Conservation (phyloP, 2,888 invertebrate genomes). For the Platycnemis pennipes region DNA sequence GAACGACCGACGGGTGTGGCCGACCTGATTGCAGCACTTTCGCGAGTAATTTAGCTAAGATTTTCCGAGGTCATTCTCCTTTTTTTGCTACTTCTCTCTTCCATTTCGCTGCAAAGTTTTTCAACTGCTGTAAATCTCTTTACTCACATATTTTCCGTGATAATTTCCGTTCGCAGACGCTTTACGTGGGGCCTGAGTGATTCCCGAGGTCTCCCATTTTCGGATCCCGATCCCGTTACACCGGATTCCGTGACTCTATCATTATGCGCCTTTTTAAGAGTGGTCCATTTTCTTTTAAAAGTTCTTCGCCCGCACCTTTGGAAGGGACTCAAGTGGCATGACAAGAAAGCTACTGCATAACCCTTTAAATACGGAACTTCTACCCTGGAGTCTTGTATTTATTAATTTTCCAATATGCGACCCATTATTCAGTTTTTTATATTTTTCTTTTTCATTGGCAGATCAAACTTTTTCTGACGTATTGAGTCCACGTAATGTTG, state of each 20-base stretch:
- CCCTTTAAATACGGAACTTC: too few species aligned
- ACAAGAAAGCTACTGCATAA: too few species aligned
- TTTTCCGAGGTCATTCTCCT: background rate
- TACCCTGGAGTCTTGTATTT: too few species aligned
- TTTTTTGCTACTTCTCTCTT: background rate
- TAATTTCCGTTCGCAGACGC: background rate
- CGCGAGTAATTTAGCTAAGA: background rate
- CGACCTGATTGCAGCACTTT: background rate
- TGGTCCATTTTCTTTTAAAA: background rate
- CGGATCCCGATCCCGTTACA: background rate
- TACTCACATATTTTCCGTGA: background rate
- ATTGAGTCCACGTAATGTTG: too few species aligned
- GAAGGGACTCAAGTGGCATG: background rate
- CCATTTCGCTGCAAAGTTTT: too few species aligned
- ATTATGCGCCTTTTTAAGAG: background rate
- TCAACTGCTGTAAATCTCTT: background rate
- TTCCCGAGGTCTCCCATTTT: background rate
- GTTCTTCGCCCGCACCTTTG: background rate
- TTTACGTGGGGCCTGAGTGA: background rate
- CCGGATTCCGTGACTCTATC: background rate
- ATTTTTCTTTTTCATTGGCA: too few species aligned
- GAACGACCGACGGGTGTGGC: background rate
- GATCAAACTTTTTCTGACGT: too few species aligned
- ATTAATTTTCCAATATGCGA: too few species aligned
- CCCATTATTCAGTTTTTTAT: too few species aligned